A percentile compares a stretch with the other conserved stretches of the same genome.
Evolutionary conservation across 2,888 invertebrate species (phyloP).

Genomic region (Opisthograptis luteolata): DNA sequence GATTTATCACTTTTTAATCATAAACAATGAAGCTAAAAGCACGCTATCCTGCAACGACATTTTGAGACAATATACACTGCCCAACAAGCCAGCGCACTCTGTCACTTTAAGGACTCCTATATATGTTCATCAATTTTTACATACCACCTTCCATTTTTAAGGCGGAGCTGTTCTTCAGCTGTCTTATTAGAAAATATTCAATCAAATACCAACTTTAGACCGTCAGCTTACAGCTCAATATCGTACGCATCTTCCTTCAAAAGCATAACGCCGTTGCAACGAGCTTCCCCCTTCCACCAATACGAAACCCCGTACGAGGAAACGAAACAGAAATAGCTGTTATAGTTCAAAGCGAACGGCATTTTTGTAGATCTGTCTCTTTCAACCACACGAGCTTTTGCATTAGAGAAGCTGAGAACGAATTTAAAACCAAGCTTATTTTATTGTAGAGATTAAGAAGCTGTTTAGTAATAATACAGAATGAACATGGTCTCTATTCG

Average conservation of each 20-base stretch:
- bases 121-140: conserved; percentile 85
- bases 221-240: conserved; percentile 25
- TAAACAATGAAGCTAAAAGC: conserved; percentile 73
- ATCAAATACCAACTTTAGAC: conserved; percentile 38
- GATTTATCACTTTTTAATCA: conserved; percentile 82
- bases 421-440: conserved; percentile 46
- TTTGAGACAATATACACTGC: conserved; percentile 83
- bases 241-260: conserved; percentile 23
- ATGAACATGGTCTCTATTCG: conserved; percentile 76
- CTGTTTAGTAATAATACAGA: conserved; percentile 80
- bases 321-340: conserved; percentile 62
- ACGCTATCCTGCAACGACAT: conserved; percentile 76
- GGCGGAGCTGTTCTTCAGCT: conserved; percentile 81
- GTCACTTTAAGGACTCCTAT: conserved; percentile 84
- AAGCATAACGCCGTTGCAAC: conserved; percentile 64
- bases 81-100: conserved; percentile 82
- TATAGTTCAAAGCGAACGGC: conserved; percentile 40
- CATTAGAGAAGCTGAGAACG: conserved; percentile 55
- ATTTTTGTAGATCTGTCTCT: conserved; percentile 48
- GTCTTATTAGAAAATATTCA: conserved; percentile 46
- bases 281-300: conserved; percentile 67
- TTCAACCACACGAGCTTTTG: conserved; percentile 49
- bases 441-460: conserved; percentile 75
- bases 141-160: conserved; percentile 85
- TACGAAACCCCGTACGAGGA: conserved; percentile 52